Evolutionary conservation across 2,797 vertebrate species (phyloP), one percentile per base, ranked within the genome.

Genomic region (Pyrrhura leucotis): DNA sequence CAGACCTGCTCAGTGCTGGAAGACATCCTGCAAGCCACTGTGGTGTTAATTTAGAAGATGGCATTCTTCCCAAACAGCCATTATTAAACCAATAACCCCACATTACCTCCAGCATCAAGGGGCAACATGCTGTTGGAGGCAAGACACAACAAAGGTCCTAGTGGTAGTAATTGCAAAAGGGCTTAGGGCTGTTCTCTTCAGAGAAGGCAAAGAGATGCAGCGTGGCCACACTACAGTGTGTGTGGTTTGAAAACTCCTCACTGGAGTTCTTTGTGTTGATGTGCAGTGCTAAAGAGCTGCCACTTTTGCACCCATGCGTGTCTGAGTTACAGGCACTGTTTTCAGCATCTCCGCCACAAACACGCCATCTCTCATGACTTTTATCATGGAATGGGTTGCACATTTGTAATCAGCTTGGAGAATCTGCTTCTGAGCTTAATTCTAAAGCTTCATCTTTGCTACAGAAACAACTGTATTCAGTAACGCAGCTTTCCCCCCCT

Each of bases 91-190:
- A 92, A 88, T 91, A 95, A 88, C 83, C 83, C 76, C 39, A 61
- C 0, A 4, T 94, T 95, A 95, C 95, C 92, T 89, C 87, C 83
- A 86, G 94, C 89, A 81, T 73, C 79, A 94, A 92, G 92, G 82
- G 85, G 88, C 85, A 92, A 59, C 7, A 6, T 89, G 89, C 91
- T 86, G 58, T 94, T 88, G 66, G 79, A 94, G 85, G 80, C 95
- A 94, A 96, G 91, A 93, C 79, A 94, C 76, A 96, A 96, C 95
- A 91, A 93, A 94, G 85, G 74, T 94, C 79, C 88, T 72, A 72
- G 77, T 3, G 17, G 67, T 29, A 79, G 26, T 76, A 94, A 91
- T 45, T 91, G 85, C 75, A 65, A 74, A 79, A 94, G 67, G 68
- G 89, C 89, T 93, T 85, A 82, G 45, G 86, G 84, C 61, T 95